Evolutionary conservation across 2,113 vertebrate genomes (phyloP).

Genomic region (Pygoscelis adeliae): DNA sequence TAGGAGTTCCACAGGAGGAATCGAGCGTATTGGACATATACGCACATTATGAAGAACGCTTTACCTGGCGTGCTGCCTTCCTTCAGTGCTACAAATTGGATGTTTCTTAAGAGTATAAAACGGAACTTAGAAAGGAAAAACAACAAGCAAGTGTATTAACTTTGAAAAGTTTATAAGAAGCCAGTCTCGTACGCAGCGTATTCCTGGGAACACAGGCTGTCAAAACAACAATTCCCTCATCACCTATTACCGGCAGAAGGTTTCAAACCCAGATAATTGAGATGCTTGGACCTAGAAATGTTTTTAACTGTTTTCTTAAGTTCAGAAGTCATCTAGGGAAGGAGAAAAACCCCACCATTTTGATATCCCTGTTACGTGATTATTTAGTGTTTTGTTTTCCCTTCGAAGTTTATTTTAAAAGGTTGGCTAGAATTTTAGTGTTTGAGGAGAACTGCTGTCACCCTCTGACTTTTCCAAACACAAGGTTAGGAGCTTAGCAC

Average conservation of each 20-base stretch:
- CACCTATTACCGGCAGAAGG: neutral
- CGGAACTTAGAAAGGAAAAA: neutral
- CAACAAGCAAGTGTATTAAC: neutral
- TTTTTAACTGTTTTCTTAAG: neutral
- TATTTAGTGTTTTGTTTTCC: neutral
- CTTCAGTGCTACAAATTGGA: neutral
- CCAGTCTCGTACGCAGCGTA: fast-evolving
- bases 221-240: neutral
- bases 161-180: neutral
- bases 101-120: neutral
- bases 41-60: fast-evolving
- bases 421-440: neutral
- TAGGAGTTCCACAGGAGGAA: neutral
- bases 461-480: neutral
- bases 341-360: neutral
- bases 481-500: neutral
- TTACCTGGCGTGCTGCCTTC: fast-evolving
- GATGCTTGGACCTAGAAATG: neutral
- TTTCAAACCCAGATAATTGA: neutral
- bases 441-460: neutral
- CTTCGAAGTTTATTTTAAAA: neutral
- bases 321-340: neutral
- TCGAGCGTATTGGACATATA: fast-evolving
- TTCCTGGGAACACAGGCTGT: neutral
- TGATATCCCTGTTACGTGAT: neutral